Evolutionary conservation across 2,113 vertebrate genomes (phyloP).

Genomic region (Nematolebias whitei): DNA sequence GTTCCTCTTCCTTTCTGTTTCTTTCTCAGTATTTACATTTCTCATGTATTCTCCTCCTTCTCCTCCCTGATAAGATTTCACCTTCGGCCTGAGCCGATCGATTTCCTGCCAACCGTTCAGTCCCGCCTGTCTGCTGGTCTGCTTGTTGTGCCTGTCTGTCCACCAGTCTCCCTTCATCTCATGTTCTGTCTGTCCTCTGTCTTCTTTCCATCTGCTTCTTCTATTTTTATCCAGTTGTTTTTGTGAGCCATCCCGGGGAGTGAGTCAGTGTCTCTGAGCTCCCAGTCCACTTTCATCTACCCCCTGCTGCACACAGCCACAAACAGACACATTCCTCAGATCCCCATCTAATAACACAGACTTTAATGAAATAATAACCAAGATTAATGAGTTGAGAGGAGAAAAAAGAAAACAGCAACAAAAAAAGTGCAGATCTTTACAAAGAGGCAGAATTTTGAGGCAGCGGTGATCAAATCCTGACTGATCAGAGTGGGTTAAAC

Average conservation of each 20-base stretch:
- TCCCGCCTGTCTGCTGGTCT: conserved; percentile 25
- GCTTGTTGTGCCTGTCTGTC: conserved; percentile 24
- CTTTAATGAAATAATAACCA: not conserved
- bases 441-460: not conserved
- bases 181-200: conserved; percentile 27
- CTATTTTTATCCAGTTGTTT: conserved; percentile 67
- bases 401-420: not conserved
- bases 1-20: not conserved
- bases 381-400: conserved; percentile 25
- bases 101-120: conserved; percentile 52
- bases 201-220: conserved; percentile 41
- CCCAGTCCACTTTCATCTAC: conserved; percentile 65
- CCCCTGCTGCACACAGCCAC: conserved; percentile 20
- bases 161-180: conserved; percentile 41
- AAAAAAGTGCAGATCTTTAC: conserved; percentile 5
- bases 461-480: not conserved
- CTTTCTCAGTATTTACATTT: conserved; percentile 33
- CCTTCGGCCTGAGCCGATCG: conserved; percentile 31
- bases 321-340: conserved; percentile 7
- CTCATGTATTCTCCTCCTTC: not conserved
- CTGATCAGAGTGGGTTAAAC: conserved; percentile 9
- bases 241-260: conserved; percentile 48
- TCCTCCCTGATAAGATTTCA: conserved; percentile 18
- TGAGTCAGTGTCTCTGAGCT: conserved; percentile 69
- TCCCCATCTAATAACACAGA: conserved; percentile 13